These are phyloP conservation scores for Phrynosoma platyrhinos DNA, from an alignment of 2,113 vertebrate species.

Conservation along the genomic window DNA sequence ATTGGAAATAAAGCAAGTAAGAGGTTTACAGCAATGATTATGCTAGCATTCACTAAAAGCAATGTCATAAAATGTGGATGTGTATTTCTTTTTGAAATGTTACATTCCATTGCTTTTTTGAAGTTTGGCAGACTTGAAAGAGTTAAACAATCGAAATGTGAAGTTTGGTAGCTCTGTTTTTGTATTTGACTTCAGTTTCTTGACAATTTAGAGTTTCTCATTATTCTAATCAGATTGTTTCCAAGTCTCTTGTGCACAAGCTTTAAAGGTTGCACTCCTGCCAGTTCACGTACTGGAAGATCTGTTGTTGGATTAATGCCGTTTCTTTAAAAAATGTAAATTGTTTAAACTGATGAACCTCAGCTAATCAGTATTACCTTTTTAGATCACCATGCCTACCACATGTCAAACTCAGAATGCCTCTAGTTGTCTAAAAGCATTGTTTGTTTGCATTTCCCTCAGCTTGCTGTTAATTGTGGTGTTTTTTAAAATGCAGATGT, in stretches of 20 bases:
- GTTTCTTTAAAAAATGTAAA: slow-evolving; percentile 80
- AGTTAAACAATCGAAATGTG: slow-evolving; percentile 91
- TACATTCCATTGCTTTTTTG: slow-evolving; percentile 85
- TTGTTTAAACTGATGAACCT: slow-evolving; percentile 86
- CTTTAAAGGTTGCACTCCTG: slow-evolving; percentile 90
- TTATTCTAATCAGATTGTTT: slow-evolving; percentile 79
- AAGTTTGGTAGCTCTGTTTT: slow-evolving; percentile 90
- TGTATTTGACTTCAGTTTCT: slow-evolving; percentile 83
- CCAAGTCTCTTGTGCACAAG: slow-evolving; percentile 81
- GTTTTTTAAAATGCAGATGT: slow-evolving; percentile 83
- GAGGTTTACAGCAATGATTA: slow-evolving; percentile 78
- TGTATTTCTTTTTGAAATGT: slow-evolving; percentile 80
- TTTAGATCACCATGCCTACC: slow-evolving; percentile 80
- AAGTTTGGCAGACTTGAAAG: slow-evolving; percentile 87
- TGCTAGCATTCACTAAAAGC: slow-evolving; percentile 70
- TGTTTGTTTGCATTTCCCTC: slow-evolving; percentile 79
- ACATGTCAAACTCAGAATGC: slow-evolving; percentile 82
- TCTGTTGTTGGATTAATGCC: slow-evolving; percentile 74
- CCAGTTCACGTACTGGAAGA: slow-evolving; percentile 89
- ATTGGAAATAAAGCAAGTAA: slow-evolving; percentile 79
- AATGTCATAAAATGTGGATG: slow-evolving; percentile 74
- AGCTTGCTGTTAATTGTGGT: slow-evolving; percentile 85
- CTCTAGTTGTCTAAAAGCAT: slow-evolving; percentile 75
- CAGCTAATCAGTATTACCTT: slow-evolving; percentile 91
- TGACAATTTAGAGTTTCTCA: slow-evolving; percentile 78